phyloP scores from a whole-genome alignment of 2,888 invertebrate species.

The Meiosimyza decipiens region DNA sequence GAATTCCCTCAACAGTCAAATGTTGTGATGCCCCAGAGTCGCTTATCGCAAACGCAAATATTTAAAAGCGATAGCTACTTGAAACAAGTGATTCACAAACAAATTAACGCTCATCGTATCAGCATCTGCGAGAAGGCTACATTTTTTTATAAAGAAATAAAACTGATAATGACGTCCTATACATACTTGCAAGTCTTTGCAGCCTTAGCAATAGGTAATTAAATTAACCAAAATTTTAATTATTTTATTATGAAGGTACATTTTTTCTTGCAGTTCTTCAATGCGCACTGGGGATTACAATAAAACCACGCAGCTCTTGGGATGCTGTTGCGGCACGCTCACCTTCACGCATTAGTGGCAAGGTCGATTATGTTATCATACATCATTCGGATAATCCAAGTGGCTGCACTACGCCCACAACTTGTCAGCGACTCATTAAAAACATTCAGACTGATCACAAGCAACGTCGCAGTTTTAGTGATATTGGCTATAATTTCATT shows the following conservation, averaged over 20 bases:
- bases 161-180: constrained; percentile 26
- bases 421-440: constrained; percentile 72
- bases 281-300: constrained; percentile 49
- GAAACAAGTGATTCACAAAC: not conserved
- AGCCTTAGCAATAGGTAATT: constrained; percentile 50
- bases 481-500: constrained; percentile 78
- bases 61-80: constrained; percentile 2
- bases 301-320: constrained; percentile 69
- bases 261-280: constrained; percentile 41
- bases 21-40: not conserved
- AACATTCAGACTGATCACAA: constrained; percentile 76
- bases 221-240: constrained; percentile 13
- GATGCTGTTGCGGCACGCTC: constrained; percentile 69
- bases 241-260: not conserved
- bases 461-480: constrained; percentile 72
- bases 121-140: not conserved
- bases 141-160: not conserved
- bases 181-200: constrained; percentile 44
- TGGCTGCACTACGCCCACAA: constrained; percentile 70
- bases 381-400: constrained; percentile 76
- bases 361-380: constrained; percentile 76
- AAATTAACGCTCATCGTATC: not conserved
- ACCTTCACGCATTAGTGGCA: constrained; percentile 66
- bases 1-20: not conserved
- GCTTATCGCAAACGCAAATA: not conserved